phyloP scores from a whole-genome alignment of 2,888 invertebrate species.

The Campaea margaritaria region DNA sequence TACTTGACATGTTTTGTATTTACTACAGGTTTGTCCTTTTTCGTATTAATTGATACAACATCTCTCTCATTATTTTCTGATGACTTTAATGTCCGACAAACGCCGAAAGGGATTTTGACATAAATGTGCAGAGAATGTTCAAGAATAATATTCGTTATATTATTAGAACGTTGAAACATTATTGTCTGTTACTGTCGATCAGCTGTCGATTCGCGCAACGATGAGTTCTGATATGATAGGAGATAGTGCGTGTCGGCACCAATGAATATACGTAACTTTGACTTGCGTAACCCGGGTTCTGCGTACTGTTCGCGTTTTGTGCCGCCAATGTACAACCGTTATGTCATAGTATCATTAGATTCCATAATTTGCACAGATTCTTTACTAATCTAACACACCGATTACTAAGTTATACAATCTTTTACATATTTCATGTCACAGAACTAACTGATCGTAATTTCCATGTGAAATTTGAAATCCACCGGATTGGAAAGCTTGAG shows the following conservation, averaged over 20 bases:
- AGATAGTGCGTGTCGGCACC: constrained; percentile 75
- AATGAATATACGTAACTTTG: constrained; percentile 61
- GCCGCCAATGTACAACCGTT: constrained; percentile 57
- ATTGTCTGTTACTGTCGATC: constrained; percentile 58
- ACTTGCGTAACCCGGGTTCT: constrained; percentile 65
- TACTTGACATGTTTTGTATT: not conserved
- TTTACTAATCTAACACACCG: constrained; percentile 17
- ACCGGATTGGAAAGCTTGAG: constrained; percentile 19
- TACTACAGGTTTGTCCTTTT: too few species aligned
- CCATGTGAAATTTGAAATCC: constrained; percentile 12
- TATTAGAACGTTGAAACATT: constrained; percentile 23
- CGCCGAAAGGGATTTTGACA: not conserved
- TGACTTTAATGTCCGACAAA: not conserved
- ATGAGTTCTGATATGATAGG: constrained; percentile 73
- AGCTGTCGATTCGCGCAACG: constrained; percentile 70
- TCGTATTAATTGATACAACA: not conserved
- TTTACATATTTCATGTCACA: constrained; percentile 16
- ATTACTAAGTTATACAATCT: constrained; percentile 16
- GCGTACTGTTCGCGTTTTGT: constrained; percentile 55
- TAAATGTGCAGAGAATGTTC: not conserved
- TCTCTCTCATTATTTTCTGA: not conserved
- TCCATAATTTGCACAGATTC: constrained; percentile 43
- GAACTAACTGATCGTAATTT: constrained; percentile 1
- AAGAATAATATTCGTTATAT: constrained; percentile 6
- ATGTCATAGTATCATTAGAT: constrained; percentile 59